Percentiles rank a stretch among this genome's conserved stretches.
Conservation (phyloP, 2,797 vertebrate genomes). For the Hybognathus amarus region DNA sequence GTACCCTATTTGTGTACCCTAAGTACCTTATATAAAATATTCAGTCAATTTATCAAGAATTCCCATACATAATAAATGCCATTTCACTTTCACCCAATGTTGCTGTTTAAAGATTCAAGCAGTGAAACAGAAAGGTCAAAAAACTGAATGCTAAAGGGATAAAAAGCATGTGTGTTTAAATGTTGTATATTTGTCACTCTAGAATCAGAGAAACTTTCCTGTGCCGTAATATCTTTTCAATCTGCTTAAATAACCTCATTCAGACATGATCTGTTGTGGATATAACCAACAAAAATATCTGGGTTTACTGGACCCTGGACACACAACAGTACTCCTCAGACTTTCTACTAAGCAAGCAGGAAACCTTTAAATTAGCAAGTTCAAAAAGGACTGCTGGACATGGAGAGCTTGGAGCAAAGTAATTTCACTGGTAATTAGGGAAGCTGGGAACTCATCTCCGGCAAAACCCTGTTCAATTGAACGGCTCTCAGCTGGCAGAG, state of each 20-base stretch:
- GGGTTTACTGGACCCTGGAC: neutral
- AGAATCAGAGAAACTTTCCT: neutral
- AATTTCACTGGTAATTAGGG: constrained; percentile 52
- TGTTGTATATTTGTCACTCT: neutral
- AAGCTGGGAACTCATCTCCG: constrained; percentile 38
- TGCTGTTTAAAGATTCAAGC: neutral
- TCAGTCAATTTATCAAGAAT: neutral
- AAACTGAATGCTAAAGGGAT: neutral
- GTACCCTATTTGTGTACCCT: neutral
- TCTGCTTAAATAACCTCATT: constrained; percentile 2
- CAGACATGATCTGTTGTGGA: neutral
- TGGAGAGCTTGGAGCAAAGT: constrained; percentile 39
- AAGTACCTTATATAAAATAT: neutral
- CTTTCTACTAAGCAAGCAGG: constrained; percentile 15
- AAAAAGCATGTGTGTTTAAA: neutral
- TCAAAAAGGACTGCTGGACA: constrained; percentile 13
- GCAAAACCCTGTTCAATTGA: constrained; percentile 30
- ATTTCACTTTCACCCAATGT: neutral
- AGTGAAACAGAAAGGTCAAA: neutral
- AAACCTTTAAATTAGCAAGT: constrained; percentile 45
- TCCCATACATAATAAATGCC: neutral
- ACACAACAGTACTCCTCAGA: constrained; percentile 3
- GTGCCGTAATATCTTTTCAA: neutral
- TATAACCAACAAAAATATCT: constrained; percentile 9
- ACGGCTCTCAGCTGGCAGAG: constrained; percentile 1